Evolutionary conservation across 2,797 vertebrate species (phyloP), one percentile per base, ranked within the genome.

Genomic region (Melopsittacus undulatus): DNA sequence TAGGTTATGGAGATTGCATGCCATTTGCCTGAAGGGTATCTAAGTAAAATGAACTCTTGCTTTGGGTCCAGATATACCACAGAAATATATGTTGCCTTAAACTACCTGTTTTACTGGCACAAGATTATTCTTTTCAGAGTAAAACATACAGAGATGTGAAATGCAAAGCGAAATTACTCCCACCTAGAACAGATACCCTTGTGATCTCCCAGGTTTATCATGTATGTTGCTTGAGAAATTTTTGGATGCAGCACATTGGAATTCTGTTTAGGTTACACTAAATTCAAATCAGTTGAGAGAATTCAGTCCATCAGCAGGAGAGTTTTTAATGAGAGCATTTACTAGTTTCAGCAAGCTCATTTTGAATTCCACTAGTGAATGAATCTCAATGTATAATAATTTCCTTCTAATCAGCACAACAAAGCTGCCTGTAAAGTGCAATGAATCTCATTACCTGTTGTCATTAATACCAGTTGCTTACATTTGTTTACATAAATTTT

Each of bases 381-480:
- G 81, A 87, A 91, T n/a, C 48, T 92, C 87, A 74, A 63, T 4
- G 1, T 84, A 80, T n/a, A 67, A 70, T 82, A 40, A 84, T 80
- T 95, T 94, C 72, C 61, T 92, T 87, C 75, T 92, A 83, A 95
- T 89, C 3, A 1, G 36, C 74, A 74, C 64, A 76, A 59, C 83
- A 90, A 92, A 89, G 82, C 75, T 75, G 59, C 51, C 87, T 87
- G 46, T 38, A 69, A 76, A 85, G 81, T 61, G 38, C 49, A 89
- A 89, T 87, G 78, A 92, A 93, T 61, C 49, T 95, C 82, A 92
- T 95, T 91, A 94, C 68, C 48, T 62, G 26, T n/a, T 92, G 57
- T 62, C 89, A 92, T 83, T 93, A 87, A 52, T 64, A 79, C 32
- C 42, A 38, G 38, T 74, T 85, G 45, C 63, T 87, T 61, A 36